Evolutionary conservation across 2,888 invertebrate genomes (phyloP), one percentile per base, ranked within the genome.

Genomic region (Leptarthrus brevirostris): DNA sequence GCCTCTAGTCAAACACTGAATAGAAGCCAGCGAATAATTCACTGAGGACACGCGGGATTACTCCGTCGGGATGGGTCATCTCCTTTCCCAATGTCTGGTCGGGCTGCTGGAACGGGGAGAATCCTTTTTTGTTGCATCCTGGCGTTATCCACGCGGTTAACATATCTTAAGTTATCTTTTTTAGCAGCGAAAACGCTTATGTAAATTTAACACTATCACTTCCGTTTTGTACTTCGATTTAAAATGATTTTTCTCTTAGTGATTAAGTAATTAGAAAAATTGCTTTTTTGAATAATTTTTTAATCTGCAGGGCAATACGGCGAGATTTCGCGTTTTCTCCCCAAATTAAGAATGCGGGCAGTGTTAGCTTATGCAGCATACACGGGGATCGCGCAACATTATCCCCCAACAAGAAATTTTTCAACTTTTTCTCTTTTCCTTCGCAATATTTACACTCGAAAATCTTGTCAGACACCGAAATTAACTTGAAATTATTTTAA

Each of bases 1-100:
- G 64, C 64, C 64, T 64, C 64, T 64, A 64, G 44, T 64, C 64
- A 64, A 64, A 36, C 24, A 64, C 40, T 40, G 61, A 61, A 14
- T 64, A 64, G 64, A 44, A 64, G 64, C 14, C 64, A 64, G 64
- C 54, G 24, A 1, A 8, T 54, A 54, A 24, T 16, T 16, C 49
- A 49, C 49, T 18, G 49, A 49, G 4, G 18, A 49, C 49, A 49
- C 16, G 40, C 6, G 8, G 40, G n/a, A 12, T 40, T 40, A 40
- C 0, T 40, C 40, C 40, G n/a, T 12, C 40, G 6, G 40, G 40
- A 40, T 40, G 8, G 2, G n/a, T 40, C n/a, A 40, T 8, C 40
- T 40, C n/a, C n/a, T 12, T 40, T 2, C 40, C 40, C 8, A 40
- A 40, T 40, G n/a, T 40, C 12, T 40, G 1, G n/a, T n/a, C n/a